A percentile compares a stretch with the other conserved stretches of the same genome.
phyloP scores from a whole-genome alignment of 2,113 vertebrate genomes.

The Athene cunicularia region DNA sequence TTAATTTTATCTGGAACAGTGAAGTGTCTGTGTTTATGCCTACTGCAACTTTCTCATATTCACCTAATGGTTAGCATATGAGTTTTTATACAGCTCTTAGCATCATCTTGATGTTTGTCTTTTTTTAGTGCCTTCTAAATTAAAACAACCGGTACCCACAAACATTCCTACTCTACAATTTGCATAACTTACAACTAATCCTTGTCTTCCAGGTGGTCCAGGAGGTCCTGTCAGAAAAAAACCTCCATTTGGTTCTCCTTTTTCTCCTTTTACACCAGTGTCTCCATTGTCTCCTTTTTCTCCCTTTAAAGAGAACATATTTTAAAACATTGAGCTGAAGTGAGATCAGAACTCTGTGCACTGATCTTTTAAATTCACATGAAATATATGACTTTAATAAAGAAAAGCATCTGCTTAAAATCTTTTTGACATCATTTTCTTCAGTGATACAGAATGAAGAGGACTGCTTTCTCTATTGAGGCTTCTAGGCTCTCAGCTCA shows the following conservation, averaged over 20 bases:
- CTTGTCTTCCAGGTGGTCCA: slow-evolving; percentile 83
- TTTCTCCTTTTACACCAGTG: slow-evolving; percentile 83
- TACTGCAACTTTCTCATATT: background rate
- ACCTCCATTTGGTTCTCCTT: slow-evolving; percentile 75
- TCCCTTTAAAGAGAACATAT: slow-evolving; percentile 72
- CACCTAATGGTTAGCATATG: background rate
- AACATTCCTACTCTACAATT: background rate
- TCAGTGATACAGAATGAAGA: background rate
- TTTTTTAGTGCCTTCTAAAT: background rate
- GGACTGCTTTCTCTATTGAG: background rate
- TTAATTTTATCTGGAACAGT: background rate
- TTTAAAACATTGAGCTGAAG: background rate
- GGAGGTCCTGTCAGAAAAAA: slow-evolving; percentile 76
- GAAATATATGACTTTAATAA: background rate
- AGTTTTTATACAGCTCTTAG: background rate
- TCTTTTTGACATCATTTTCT: background rate
- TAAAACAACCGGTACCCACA: background rate
- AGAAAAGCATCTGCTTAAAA: background rate
- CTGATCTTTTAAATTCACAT: background rate
- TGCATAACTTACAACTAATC: slow-evolving; percentile 79
- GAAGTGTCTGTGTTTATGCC: background rate
- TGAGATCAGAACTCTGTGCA: background rate
- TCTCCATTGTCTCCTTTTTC: slow-evolving; percentile 78
- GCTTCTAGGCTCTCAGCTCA: background rate
- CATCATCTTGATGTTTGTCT: background rate